These are phyloP conservation scores for Tauraco hartlaubi DNA, from an alignment of 2,797 vertebrate species.

Conservation along the genomic window DNA sequence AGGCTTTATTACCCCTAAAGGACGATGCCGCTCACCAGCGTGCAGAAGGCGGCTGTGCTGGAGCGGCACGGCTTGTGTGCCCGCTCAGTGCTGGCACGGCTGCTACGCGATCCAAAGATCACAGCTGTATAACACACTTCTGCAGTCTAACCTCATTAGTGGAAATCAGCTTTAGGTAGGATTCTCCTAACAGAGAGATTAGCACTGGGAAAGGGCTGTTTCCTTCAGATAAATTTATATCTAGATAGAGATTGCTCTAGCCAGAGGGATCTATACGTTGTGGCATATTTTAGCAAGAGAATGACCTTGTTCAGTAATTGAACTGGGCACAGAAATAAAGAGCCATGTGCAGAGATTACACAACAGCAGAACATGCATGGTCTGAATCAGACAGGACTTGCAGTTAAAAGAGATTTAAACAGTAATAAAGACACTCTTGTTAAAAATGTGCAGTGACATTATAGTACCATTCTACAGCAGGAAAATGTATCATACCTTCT, in stretches of 20 bases:
- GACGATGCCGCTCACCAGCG: rapidly evolving
- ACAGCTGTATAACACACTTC: background rate
- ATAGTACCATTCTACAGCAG: background rate
- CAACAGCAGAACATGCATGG: background rate
- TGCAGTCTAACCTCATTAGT: background rate
- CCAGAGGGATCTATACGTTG: background rate
- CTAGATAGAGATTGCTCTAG: background rate
- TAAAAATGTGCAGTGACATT: background rate
- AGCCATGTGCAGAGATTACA: background rate
- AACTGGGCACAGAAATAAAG: background rate
- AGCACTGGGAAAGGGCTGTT: background rate
- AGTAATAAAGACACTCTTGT: background rate
- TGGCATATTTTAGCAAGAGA: background rate
- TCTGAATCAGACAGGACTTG: background rate
- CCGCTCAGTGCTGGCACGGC: background rate
- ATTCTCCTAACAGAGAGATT: background rate
- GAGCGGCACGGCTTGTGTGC: rapidly evolving
- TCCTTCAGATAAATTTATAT: background rate
- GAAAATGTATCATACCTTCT: background rate
- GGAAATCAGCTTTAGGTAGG: background rate
- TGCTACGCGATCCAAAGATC: background rate
- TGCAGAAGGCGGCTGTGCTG: background rate
- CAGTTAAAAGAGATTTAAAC: background rate
- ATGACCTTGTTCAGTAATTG: background rate
- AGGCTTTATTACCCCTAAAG: background rate